Evolutionary conservation across 1,140 invertebrate genomes (phyloP).

Genomic region (Aricia agestis): DNA sequence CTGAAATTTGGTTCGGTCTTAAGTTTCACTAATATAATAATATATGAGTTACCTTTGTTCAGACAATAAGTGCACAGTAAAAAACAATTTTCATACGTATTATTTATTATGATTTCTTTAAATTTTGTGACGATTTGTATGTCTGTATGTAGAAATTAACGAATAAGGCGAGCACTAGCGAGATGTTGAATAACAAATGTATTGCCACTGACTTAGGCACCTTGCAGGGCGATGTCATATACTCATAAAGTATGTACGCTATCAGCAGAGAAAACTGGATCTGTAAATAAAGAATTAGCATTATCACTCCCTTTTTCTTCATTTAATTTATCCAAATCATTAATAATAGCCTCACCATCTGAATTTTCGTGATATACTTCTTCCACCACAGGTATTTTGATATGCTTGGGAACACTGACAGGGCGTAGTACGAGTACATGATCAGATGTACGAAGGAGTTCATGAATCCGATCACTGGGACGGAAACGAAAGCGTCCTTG

Average conservation of each 20-base stretch:
- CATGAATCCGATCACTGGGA: constrained; percentile 67
- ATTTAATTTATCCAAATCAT: too few species aligned
- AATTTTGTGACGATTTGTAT: constrained; percentile 18
- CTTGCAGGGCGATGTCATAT: constrained; percentile 34
- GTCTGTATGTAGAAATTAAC: constrained; percentile 36
- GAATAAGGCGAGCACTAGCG: constrained; percentile 38
- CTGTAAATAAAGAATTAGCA: constrained; percentile 63
- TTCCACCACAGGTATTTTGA: constrained; percentile 96
- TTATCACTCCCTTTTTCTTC: not conserved
- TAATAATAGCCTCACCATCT: constrained; percentile 82
- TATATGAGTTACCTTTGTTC: too few species aligned
- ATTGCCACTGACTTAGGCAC: constrained; percentile 34
- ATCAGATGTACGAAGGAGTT: constrained; percentile 94
- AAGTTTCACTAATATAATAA: too few species aligned
- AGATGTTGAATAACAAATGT: constrained; percentile 34
- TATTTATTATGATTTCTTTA: not conserved
- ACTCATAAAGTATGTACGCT: constrained; percentile 79
- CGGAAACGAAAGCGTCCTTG: constrained; percentile 91
- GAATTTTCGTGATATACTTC: constrained; percentile 91
- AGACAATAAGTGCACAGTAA: not conserved
- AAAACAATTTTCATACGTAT: not conserved
- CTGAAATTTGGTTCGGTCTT: too few species aligned
- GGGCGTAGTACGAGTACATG: constrained; percentile 94
- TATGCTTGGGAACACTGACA: constrained; percentile 90
- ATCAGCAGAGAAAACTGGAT: constrained; percentile 88